A percentile compares a stretch with the other conserved stretches of the same genome.
Conservation (phyloP, 2,113 vertebrate species). For the Catharus minimus region DNA sequence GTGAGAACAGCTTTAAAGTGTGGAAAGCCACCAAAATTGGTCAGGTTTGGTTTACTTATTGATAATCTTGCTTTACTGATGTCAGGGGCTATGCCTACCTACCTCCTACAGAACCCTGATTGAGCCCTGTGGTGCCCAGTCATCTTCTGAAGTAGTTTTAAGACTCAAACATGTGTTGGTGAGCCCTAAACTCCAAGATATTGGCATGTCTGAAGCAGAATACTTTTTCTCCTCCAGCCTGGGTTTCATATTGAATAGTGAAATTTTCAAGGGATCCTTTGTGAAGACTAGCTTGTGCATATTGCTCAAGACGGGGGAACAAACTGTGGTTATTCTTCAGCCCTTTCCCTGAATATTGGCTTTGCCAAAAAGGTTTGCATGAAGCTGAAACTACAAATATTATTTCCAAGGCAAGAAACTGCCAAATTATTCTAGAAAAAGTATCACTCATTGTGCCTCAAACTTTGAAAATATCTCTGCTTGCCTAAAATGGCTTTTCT, state of each 20-base stretch:
- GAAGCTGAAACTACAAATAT: neutral
- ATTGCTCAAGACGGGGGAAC: neutral
- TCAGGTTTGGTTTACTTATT: neutral
- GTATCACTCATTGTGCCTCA: neutral
- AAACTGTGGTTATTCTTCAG: neutral
- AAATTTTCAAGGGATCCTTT: neutral
- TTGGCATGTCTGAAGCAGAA: neutral
- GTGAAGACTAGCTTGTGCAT: neutral
- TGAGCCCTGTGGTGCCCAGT: neutral
- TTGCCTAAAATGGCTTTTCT: neutral
- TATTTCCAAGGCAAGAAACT: neutral
- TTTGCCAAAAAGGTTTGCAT: neutral
- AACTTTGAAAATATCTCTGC: neutral
- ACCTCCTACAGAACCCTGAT: neutral
- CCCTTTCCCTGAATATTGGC: neutral
- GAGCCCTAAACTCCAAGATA: neutral
- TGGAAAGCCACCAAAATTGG: neutral
- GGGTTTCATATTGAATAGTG: neutral
- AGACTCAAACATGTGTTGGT: neutral
- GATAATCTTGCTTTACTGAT: neutral
- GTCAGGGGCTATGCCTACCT: neutral
- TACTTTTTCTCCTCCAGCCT: neutral
- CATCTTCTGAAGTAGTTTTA: neutral
- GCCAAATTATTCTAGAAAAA: neutral
- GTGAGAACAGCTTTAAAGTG: neutral